These are phyloP conservation scores for Antechinus flavipes DNA, from an alignment of 2,113 vertebrate genomes.

Conservation along the genomic window DNA sequence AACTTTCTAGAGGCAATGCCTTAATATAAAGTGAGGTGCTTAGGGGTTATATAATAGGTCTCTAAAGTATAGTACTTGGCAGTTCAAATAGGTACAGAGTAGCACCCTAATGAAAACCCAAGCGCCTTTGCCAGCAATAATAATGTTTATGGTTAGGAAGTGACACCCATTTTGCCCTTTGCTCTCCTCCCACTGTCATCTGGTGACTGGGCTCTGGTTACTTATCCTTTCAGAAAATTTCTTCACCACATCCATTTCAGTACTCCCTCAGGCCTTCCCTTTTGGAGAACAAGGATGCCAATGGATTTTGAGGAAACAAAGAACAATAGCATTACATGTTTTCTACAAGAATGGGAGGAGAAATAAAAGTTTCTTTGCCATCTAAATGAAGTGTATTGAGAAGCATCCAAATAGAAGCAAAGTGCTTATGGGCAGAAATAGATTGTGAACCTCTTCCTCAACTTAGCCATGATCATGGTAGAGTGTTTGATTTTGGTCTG, in stretches of 20 bases:
- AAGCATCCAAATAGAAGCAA: slow-evolving; percentile 36
- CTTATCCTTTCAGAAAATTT: slow-evolving; percentile 9
- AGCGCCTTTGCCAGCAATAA: neutral
- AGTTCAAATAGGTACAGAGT: slow-evolving; percentile 15
- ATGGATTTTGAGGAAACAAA: slow-evolving; percentile 58
- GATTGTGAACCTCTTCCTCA: neutral
- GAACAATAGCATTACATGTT: slow-evolving; percentile 56
- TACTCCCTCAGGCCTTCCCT: slow-evolving; percentile 3
- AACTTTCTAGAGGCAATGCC: neutral
- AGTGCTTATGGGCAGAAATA: neutral
- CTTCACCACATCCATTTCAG: slow-evolving; percentile 3
- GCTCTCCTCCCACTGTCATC: neutral
- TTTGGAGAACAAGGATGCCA: slow-evolving; percentile 50
- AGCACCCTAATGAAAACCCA: neutral
- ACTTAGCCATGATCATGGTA: neutral
- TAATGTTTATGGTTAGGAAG: neutral
- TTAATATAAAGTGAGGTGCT: neutral
- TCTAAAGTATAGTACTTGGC: neutral
- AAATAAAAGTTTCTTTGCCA: slow-evolving; percentile 29
- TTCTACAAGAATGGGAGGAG: slow-evolving; percentile 29
- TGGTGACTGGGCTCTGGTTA: slow-evolving; percentile 41
- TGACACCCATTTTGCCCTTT: neutral
- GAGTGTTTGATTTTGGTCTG: neutral
- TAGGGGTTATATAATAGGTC: neutral
- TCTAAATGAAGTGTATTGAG: slow-evolving; percentile 31